Conservation (phyloP, 2,888 invertebrate species). For the Philhelius pedissequus region DNA sequence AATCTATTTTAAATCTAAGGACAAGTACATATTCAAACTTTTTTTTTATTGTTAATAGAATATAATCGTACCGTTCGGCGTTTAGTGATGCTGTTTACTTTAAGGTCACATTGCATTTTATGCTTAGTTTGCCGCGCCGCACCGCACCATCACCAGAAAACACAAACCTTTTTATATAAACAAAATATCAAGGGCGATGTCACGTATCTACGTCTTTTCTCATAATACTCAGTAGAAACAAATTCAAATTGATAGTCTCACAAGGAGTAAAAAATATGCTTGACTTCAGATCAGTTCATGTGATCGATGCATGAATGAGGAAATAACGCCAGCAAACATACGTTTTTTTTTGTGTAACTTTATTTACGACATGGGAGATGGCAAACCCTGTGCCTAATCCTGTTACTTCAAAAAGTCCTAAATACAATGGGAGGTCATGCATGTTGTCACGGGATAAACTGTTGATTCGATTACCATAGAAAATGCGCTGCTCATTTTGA, state of each 20-base stretch:
- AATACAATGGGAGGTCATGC: background rate
- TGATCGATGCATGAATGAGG: constrained; percentile 54
- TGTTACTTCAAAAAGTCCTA: background rate
- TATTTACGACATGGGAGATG: background rate
- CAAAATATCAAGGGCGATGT: constrained; percentile 66
- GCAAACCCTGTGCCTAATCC: background rate
- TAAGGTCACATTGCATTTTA: constrained; percentile 38
- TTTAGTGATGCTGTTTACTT: constrained; percentile 51
- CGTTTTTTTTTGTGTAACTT: background rate
- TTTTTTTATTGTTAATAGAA: too few species aligned
- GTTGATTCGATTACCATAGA: background rate
- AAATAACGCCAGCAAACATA: too few species aligned
- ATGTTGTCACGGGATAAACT: background rate
- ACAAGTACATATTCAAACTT: too few species aligned
- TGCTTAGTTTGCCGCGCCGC: background rate
- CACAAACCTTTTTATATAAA: constrained; percentile 46
- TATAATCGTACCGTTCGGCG: background rate
- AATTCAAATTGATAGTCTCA: constrained; percentile 23
- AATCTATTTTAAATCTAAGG: too few species aligned
- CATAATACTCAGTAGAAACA: background rate
- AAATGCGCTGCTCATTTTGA: background rate
- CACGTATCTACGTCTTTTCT: background rate
- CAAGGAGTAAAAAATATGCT: background rate
- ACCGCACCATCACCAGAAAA: background rate
- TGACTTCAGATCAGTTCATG: background rate